Evolutionary conservation across 2,797 vertebrate genomes (phyloP).

Genomic region (Chelonia mydas): DNA sequence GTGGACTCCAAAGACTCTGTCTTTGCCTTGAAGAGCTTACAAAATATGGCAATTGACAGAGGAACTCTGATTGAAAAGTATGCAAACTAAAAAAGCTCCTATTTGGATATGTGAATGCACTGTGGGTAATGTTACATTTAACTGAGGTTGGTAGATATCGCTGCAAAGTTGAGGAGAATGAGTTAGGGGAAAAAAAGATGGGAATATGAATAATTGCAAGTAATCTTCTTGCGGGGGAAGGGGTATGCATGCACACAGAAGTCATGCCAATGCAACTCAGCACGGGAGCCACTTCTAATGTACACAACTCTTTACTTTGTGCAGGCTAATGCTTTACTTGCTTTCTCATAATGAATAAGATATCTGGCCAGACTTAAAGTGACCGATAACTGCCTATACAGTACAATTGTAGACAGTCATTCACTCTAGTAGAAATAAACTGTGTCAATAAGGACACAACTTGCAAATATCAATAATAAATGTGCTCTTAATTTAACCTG

Average conservation of each 20-base stretch:
- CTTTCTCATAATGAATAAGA: background rate
- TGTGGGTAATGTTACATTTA: too few relatives aligned
- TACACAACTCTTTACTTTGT: background rate
- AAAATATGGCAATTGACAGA: too few relatives aligned
- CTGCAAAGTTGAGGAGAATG: too few relatives aligned
- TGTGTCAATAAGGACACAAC: background rate
- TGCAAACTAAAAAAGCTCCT: too few relatives aligned
- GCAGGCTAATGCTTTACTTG: background rate
- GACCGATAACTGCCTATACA: constrained; percentile 16
- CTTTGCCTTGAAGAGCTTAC: too few relatives aligned
- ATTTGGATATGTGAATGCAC: too few relatives aligned
- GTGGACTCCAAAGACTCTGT: too few relatives aligned
- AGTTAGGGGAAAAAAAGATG: background rate
- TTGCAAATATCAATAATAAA: too few relatives aligned
- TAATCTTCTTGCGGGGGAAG: background rate
- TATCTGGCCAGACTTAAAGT: background rate
- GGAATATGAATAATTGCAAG: background rate
- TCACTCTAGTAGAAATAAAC: background rate
- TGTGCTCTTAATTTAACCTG: too few relatives aligned
- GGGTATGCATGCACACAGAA: background rate
- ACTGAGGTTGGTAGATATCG: too few relatives aligned
- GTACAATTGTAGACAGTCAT: background rate
- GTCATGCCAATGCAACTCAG: background rate
- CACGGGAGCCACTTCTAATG: background rate
- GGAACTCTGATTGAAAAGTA: too few relatives aligned